Base-by-base conservation (phyloP, 2,888 invertebrate species). In the Synanthedon tipuliformis region DNA sequence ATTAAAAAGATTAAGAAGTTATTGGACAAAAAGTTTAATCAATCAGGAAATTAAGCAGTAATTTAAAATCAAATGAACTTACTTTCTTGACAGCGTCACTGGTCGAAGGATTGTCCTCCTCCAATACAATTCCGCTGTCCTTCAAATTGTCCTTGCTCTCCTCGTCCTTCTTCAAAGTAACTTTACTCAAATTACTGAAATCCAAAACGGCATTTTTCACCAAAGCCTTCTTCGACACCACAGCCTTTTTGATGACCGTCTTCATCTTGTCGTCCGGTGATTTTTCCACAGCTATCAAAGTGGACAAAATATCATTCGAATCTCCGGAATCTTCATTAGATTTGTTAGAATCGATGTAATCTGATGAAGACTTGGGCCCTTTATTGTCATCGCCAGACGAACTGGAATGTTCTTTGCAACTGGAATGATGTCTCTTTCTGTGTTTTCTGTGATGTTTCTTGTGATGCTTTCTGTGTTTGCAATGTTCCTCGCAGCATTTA, bases 361-460 rank as follows among this genome's bases (percentile, higher is more conserved):
- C 87, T 2, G 83, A 78, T 3, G 80, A 78, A 3, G 81, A 78
- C 54, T 82, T 84, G 40, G 69, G 74, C 61, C 71, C 73, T 41
- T 79, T 73, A 48, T 87, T 84, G 60, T 89, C 89, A 50, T 89
- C 88, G 8, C 84, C 84, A 0, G 88, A 88, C 5, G 88, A 88
- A 55, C 89, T 84, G 1, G 86, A 86, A 50, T 77, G 85, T 53
- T 88, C 88, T 65, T 86, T 87, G 61, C 78, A 75, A 54, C 75
- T 75, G 0, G 87, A 87, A 54, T 92, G 90, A 76, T 94, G 91
- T 69, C 93, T 90, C 68, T 93, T 93, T 73, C 92, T 92, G 66
- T 94, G 94, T 78, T 94, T 94, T 61, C 91, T 90, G 65, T 94
- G 93, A 56, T 90, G 91, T 71, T 94, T 94, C 75, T 93, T 94